Evolutionary conservation across 2,888 invertebrate genomes (phyloP).

Genomic region (Margaritifera margaritifera): DNA sequence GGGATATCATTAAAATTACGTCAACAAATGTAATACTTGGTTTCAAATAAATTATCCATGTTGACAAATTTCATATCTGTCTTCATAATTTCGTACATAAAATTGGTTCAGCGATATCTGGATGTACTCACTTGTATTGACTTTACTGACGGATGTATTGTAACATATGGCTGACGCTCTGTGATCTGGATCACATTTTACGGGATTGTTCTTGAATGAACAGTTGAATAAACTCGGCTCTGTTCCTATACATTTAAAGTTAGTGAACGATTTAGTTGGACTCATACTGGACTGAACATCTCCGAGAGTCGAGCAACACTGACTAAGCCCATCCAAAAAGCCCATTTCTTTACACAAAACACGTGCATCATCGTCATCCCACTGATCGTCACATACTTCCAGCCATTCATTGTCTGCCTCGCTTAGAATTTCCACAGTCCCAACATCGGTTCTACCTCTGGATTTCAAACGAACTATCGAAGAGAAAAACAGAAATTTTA

Average conservation of each 20-base stretch:
- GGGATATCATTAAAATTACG: too few relatives aligned
- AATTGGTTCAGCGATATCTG: constrained; percentile 3
- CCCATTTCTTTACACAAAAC: constrained; percentile 56
- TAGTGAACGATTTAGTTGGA: constrained; percentile 29
- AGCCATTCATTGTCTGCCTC: constrained; percentile 38
- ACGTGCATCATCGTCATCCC: constrained; percentile 52
- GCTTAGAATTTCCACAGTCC: constrained; percentile 49
- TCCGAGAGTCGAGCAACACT: constrained; percentile 48
- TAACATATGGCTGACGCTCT: constrained; percentile 50
- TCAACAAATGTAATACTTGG: too few relatives aligned
- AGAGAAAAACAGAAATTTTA: background rate
- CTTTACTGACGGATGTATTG: constrained; percentile 1
- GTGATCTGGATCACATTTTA: constrained; percentile 35
- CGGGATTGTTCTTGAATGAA: constrained; percentile 10
- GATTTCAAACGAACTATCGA: constrained; percentile 47
- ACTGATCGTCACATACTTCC: constrained; percentile 53
- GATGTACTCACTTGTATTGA: constrained; percentile 5
- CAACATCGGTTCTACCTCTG: constrained; percentile 46
- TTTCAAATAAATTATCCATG: background rate
- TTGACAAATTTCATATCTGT: background rate
- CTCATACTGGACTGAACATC: constrained; percentile 20
- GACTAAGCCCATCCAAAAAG: constrained; percentile 46
- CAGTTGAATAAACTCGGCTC: constrained; percentile 40
- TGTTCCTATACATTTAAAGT: constrained; percentile 36
- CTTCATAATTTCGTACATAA: background rate